Evolutionary conservation across 35 echinoderm and acorn worm species (phyloP).

Genomic region (Heliocidaris tuberculata): DNA sequence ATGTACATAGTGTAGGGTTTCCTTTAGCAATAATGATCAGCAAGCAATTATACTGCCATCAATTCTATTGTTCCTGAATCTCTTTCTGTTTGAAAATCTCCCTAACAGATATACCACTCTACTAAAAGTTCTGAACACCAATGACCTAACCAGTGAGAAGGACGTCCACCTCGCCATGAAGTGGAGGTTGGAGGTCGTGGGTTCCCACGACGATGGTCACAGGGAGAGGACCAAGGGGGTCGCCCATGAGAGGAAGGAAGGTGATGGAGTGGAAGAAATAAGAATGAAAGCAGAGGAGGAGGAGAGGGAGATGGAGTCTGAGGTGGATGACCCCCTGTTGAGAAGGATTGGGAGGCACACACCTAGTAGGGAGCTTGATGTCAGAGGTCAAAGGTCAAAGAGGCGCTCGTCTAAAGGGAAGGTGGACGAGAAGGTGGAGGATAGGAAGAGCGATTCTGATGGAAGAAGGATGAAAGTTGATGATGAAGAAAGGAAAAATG

Average conservation of each 20-base stretch:
- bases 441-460: not conserved
- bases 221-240: not conserved
- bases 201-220: not conserved
- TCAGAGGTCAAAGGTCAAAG: conserved; percentile 28
- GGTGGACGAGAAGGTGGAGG: not conserved
- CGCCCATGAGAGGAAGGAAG: not conserved
- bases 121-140: conserved; percentile 28
- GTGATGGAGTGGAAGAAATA: not conserved
- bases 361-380: not conserved
- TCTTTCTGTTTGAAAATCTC: not conserved
- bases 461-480: not conserved
- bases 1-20: no score
- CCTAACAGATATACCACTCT: conserved; percentile 19
- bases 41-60: no score
- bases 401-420: not conserved
- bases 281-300: not conserved
- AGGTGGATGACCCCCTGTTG: conserved; percentile 29
- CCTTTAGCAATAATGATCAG: no score
- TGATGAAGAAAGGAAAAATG: not conserved
- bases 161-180: not conserved
- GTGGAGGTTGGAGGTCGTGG: conserved; percentile 4
- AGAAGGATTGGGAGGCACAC: conserved; percentile 30
- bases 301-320: conserved; percentile 4
- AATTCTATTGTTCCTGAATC: not conserved
- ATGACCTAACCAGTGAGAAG: not conserved